Base-by-base conservation (phyloP, 2,113 vertebrate genomes). In the Sorex fumeus region DNA sequence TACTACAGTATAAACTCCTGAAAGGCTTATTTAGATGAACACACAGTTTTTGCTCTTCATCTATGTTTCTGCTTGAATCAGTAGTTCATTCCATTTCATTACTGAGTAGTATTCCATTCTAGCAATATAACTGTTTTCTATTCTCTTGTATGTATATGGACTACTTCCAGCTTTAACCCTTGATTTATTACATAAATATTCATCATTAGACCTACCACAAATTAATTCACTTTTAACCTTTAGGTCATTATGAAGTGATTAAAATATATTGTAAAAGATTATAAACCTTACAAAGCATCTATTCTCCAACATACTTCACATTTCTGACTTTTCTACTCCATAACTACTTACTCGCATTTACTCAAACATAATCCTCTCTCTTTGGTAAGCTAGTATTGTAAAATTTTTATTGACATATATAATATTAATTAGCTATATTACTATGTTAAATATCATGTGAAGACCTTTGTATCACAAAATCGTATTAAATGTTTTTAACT, bases 381-480 rank as follows among this genome's bases (percentile, higher is more conserved):
- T 43, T 13, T 60, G 18, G 3, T 43, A 88, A 67, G 0, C 47
- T 9, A 74, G 12, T 32, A 7, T 92, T 91, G 47, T n/a, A 70
- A 53, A 77, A 64, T 91, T 91, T 12, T 88, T 83, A 88, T 30
- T n/a, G 30, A 72, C 53, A 86, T 74, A 88, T 2, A 67, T 6
- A 62, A 79, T 85, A 87, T 57, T 53, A 53, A 53, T 15, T 57
- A 57, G 53, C 53, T 18, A 57, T 60, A 7, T 19, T 19, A 19
- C 21, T 60, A 3, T 83, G 77, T 25, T 83, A 91, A 85, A 15
- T 82, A 30, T 34, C 19, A 25, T 53, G 25, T 72, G 93, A 94
- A 88, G 90, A 82, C n/a, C 19, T 95, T 81, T 89, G 32, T 69
- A 50, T 83, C 45, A 86, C 25, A 62, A 90, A 92, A 36, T 91